These are phyloP conservation scores for Brachionus angularis DNA, from an alignment of 1,140 invertebrate species.

Conservation along the genomic window DNA sequence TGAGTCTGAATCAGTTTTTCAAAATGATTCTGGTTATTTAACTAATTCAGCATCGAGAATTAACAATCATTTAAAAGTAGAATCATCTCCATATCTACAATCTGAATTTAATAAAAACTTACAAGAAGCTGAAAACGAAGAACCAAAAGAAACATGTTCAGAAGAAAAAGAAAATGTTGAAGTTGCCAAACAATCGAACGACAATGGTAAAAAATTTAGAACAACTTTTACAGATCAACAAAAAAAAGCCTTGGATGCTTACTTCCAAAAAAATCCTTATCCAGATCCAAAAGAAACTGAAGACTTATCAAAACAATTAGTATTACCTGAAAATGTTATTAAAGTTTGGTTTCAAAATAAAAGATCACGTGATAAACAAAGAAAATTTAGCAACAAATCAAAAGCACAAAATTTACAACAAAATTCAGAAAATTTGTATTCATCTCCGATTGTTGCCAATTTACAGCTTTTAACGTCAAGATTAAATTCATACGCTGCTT, in stretches of 20 bases:
- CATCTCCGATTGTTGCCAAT: conserved; percentile 27
- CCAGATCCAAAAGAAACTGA: conserved; percentile 43
- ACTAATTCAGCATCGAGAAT: background rate
- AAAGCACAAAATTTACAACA: background rate
- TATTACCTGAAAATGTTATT: conserved; percentile 38
- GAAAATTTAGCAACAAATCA: conserved; percentile 1
- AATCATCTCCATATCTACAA: too few species aligned
- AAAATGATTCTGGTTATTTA: conserved; percentile 17
- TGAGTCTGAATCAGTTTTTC: background rate
- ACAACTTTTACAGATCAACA: conserved; percentile 42
- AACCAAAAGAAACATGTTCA: background rate
- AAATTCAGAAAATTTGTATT: background rate
- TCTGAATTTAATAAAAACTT: too few species aligned
- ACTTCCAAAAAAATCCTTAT: conserved; percentile 36
- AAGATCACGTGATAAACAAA: conserved; percentile 42
- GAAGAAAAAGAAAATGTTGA: conserved; percentile 20
- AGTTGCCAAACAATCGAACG: too few species aligned
- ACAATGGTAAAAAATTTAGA: conserved; percentile 40
- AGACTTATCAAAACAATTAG: conserved; percentile 9
- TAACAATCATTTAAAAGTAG: too few species aligned
- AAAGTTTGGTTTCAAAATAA: conserved; percentile 45
- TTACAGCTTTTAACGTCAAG: conserved; percentile 18
- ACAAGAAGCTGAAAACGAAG: background rate
- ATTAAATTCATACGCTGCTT: background rate
- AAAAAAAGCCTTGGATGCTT: conserved; percentile 17